These are phyloP conservation scores for Perca flavescens DNA, from an alignment of 2,113 vertebrate genomes.

Conservation along the genomic window DNA sequence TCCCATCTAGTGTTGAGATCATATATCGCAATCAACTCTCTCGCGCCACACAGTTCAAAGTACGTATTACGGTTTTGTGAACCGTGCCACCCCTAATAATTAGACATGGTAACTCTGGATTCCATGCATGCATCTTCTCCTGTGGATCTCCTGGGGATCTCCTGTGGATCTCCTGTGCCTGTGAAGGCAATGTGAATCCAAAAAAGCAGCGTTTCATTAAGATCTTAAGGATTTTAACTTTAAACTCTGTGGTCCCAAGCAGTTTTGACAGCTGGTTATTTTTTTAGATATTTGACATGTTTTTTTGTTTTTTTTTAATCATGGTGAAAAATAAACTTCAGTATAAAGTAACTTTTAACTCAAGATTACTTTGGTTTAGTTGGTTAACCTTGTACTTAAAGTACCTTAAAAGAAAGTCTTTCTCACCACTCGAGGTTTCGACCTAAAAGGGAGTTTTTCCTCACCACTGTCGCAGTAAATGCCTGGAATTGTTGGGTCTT, in stretches of 20 bases:
- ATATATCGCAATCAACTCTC: too few species aligned
- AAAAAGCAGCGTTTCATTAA: neutral
- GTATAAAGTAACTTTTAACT: neutral
- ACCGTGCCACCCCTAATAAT: neutral
- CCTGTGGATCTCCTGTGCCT: neutral
- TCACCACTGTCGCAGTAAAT: too few species aligned
- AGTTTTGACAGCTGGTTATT: neutral
- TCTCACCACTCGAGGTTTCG: too few species aligned
- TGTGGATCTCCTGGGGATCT: neutral
- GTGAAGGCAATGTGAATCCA: neutral
- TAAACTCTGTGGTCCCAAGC: neutral
- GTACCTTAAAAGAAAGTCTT: too few species aligned
- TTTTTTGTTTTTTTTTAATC: too few species aligned
- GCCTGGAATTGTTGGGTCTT: too few species aligned
- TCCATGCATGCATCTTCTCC: neutral
- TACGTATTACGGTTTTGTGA: too few species aligned
- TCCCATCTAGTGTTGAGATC: too few species aligned
- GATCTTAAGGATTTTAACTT: neutral
- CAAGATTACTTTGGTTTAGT: neutral
- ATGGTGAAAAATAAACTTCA: neutral
- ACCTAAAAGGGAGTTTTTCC: too few species aligned
- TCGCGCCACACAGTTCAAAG: too few species aligned
- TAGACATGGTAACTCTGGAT: neutral
- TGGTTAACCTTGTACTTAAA: neutral
- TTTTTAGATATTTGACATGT: neutral